These are phyloP conservation scores for Coenonympha arcania DNA, from an alignment of 2,888 invertebrate species.

Conservation along the genomic window DNA sequence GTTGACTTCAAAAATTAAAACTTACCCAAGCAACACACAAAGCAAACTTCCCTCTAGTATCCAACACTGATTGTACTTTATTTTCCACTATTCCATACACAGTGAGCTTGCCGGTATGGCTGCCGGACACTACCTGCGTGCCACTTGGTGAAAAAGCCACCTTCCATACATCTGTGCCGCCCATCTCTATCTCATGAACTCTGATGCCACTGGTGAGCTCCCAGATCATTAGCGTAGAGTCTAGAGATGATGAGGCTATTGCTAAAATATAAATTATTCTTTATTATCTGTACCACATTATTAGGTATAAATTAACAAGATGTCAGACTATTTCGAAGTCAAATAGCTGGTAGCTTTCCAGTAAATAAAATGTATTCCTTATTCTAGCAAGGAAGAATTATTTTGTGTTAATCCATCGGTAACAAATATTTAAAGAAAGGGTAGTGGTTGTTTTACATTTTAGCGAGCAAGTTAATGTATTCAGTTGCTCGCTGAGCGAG, in stretches of 20 bases:
- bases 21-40: constrained; percentile 92
- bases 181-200: constrained; percentile 86
- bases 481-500: too few species aligned
- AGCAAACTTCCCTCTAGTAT: constrained; percentile 94
- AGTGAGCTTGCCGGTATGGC: constrained; percentile 92
- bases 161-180: constrained; percentile 94
- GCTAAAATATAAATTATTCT: constrained; percentile 54
- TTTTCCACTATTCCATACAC: constrained; percentile 89
- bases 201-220: constrained; percentile 87
- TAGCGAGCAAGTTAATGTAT: too few species aligned
- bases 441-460: too few species aligned
- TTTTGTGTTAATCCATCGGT: too few species aligned
- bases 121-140: constrained; percentile 89
- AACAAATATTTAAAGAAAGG: too few species aligned
- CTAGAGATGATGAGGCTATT: constrained; percentile 91
- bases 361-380: too few species aligned
- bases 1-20: neutral
- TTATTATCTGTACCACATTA: neutral
- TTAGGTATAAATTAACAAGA: too few species aligned
- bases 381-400: too few species aligned
- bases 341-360: too few species aligned
- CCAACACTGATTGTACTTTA: constrained; percentile 84
- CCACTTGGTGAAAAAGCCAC: constrained; percentile 94
- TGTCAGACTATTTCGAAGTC: too few species aligned
- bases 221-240: constrained; percentile 93